Evolutionary conservation across 2,797 vertebrate genomes (phyloP), one percentile per base, ranked within the genome.

Genomic region (Pseudopleuronectes americanus): DNA sequence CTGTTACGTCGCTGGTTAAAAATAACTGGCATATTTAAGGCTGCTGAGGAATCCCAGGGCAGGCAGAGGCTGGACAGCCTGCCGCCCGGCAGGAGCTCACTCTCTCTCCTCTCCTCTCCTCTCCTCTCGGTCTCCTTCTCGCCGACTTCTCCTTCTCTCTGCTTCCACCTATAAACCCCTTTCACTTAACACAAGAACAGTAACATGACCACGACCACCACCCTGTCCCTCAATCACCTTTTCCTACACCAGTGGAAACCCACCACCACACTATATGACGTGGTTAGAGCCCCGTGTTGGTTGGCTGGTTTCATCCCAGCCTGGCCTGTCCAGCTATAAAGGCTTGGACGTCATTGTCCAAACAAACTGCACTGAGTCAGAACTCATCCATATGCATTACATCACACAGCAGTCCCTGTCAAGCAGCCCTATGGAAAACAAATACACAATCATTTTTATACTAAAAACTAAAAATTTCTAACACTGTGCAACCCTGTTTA

Each of bases 21-120:
- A 99, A 99, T 99, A 99, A 97, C 97, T 88, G 85, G 92, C 94
- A 98, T 99, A 99, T 99, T 99, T 99, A 99, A 99, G 95, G 95
- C 60, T 43, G 95, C 89, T 77, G 94, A 95, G 97, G 97, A 97
- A 98, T 98, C 97, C 97, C 98, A 94, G 93, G 66, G 61, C 94
- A 96, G 92, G 93, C 96, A 97, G 88, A 95, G 88, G 92, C 95
- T 92, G 96, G 94, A 95, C 96, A 95, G 95, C 89, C 77, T 90
- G 91, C 89, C 85, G 89, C 90, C 89, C 93, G 86, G 88, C 92
- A 84, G 84, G 74, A 74, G 89, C 89, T 92, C 84, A 71, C 78
- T 76, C 89, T 57, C 83, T 43, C 16, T 43, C 43, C 19, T 16
- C 17, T 19, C 7, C 16, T 43, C 43, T 45, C 43, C 17, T 19